Evolutionary conservation across 2,113 vertebrate genomes (phyloP).

Genomic region (Carassius carassius): DNA sequence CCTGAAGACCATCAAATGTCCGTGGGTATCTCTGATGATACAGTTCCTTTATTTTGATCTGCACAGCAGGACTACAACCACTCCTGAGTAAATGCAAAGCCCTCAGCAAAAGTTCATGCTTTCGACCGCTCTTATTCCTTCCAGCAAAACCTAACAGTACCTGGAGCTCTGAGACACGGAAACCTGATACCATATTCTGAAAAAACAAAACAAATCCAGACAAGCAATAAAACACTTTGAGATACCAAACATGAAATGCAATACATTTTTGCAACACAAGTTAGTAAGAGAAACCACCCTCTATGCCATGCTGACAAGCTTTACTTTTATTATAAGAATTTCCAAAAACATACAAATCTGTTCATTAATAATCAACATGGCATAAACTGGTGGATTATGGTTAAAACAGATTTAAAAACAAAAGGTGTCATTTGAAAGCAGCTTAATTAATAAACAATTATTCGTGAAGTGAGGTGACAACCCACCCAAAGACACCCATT

Average conservation of each 20-base stretch:
- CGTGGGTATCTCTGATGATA: conserved; percentile 82
- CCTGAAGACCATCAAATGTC: conserved; percentile 76
- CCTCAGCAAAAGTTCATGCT: conserved; percentile 88
- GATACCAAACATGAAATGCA: not conserved
- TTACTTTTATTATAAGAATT: not conserved
- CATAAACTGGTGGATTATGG: not conserved
- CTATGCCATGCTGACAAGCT: not conserved
- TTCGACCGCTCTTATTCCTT: conserved; percentile 85
- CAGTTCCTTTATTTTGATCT: conserved; percentile 84
- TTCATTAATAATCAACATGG: conserved; percentile 17
- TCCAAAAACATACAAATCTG: not conserved
- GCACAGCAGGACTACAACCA: conserved; percentile 83
- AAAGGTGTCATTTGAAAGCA: not conserved
- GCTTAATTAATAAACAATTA: not conserved
- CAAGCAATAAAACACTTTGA: conserved; percentile 13
- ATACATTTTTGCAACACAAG: not conserved
- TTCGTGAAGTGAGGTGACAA: conserved; percentile 11
- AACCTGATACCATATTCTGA: conserved; percentile 89
- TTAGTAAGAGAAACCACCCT: not conserved
- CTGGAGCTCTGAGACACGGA: conserved; percentile 88
- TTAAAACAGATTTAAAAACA: conserved; percentile 1
- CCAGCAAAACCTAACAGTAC: conserved; percentile 87
- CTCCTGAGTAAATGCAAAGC: conserved; percentile 84
- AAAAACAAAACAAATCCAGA: conserved; percentile 47
- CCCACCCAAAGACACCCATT: conserved; percentile 46